Evolutionary conservation across 2,797 vertebrate genomes (phyloP).

Genomic region (Neosalanx taihuensis): DNA sequence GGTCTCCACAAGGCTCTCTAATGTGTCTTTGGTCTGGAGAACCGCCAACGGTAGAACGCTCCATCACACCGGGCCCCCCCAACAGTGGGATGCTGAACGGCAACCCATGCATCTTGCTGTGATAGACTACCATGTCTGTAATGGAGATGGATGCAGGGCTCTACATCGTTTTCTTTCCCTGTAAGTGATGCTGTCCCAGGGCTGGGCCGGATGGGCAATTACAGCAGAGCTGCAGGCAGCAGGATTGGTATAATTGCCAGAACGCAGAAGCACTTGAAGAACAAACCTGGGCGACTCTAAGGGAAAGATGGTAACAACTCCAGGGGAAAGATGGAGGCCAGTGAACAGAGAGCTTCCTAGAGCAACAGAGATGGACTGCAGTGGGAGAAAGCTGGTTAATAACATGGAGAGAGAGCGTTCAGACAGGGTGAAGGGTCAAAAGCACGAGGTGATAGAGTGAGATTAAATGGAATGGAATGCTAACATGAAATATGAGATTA

Average conservation of each 20-base stretch:
- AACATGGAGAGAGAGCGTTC: background rate
- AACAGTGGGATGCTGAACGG: background rate
- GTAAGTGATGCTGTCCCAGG: background rate
- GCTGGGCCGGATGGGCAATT: background rate
- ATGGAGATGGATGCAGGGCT: slow-evolving; percentile 3
- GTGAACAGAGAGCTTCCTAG: background rate
- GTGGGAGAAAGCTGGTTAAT: background rate
- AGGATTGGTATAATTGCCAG: background rate
- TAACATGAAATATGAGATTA: background rate
- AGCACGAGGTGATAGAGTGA: background rate
- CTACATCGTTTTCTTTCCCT: background rate
- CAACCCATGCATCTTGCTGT: background rate
- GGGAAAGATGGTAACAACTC: too few species aligned
- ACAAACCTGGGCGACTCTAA: background rate
- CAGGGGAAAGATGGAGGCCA: background rate
- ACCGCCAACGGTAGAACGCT: too few species aligned
- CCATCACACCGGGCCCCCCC: too few species aligned
- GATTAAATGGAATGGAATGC: background rate
- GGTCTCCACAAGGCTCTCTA: background rate
- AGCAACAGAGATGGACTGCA: background rate
- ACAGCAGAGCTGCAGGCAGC: background rate
- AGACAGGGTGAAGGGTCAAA: background rate
- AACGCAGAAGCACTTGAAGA: background rate
- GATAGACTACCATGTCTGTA: slow-evolving; percentile 8
- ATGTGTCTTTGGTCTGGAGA: background rate